Base-by-base conservation (phyloP, 2,113 vertebrate genomes). In the Triplophysa rosa region DNA sequence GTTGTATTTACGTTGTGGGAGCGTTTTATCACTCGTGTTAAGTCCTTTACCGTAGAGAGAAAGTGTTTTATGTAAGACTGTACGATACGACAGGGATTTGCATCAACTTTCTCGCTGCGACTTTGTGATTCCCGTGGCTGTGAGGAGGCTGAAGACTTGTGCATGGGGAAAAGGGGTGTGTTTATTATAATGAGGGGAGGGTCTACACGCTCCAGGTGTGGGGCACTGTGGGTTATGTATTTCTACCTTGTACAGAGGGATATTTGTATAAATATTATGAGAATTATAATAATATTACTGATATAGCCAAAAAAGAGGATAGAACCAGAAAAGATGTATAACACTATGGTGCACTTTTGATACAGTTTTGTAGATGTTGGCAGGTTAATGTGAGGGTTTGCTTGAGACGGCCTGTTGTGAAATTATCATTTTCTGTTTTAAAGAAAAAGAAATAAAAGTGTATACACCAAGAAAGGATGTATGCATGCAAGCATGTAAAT, bases 171-270 rank as follows among this genome's bases (percentile, higher is more conserved):
- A 79, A 61, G 24, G 58, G 66, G 83, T 77, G 75, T 56, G 83
- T 81, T 76, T 78, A 70, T 77, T 68, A 42, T 40, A 68, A 29
- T 19, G 59, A 26, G 9, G 66, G 79, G 77, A 80, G 79, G 83
- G 83, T 77, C 47, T 78, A 63, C 45, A 70, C 67, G 67, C 77
- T 81, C 76, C 68, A 64, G 66, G 73, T 77, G 84, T 63, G 77
- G 80, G 86, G 72, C 52, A 73, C 84, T 78, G 80, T 33, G 79
- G 86, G 85, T 87, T 85, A 87, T 89, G 93, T 93, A 92, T 93
- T 95, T 95, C 91, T 96, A 95, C 95, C 91, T 88, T 92, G 93
- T 94, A 95, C 93, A 94, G 93, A 95, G 94, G 93, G 89, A 86
- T 95, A 94, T 94, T 94, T 94, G 93, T 94, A 94, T 94, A 93